phyloP scores from a whole-genome alignment of 2,888 invertebrate genomes.

The Craniophora ligustri region DNA sequence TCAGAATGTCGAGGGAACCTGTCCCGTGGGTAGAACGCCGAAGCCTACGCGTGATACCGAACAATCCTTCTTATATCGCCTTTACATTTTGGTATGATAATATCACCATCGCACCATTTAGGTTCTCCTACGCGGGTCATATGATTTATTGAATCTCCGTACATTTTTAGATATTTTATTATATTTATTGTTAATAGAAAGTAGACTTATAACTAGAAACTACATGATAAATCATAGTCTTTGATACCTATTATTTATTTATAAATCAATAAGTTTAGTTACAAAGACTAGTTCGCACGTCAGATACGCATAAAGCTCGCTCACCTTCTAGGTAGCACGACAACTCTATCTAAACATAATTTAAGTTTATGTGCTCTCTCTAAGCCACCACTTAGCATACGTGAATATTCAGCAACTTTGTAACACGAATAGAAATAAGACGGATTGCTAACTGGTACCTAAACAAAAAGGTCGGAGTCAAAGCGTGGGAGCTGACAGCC shows the following conservation, averaged over 20 bases:
- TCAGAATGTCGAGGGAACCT: slow-evolving; percentile 77
- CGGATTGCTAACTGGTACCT: slow-evolving; percentile 67
- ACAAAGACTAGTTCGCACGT: slow-evolving; percentile 23
- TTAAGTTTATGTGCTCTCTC: slow-evolving; percentile 64
- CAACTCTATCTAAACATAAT: slow-evolving; percentile 56
- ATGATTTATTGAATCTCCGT: slow-evolving; percentile 61
- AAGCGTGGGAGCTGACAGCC: slow-evolving; percentile 77
- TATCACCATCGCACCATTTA: slow-evolving; percentile 54
- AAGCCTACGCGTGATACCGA: slow-evolving; percentile 72
- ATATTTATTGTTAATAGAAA: slow-evolving; percentile 33
- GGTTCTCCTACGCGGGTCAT: slow-evolving; percentile 66
- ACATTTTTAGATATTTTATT: slow-evolving; percentile 32
- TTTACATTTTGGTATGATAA: slow-evolving; percentile 68
- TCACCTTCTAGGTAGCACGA: slow-evolving; percentile 49
- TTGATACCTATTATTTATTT: slow-evolving; percentile 25
- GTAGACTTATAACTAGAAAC: slow-evolving; percentile 24
- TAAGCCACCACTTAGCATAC: slow-evolving; percentile 70
- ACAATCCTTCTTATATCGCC: slow-evolving; percentile 66
- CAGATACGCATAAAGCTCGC: slow-evolving; percentile 39
- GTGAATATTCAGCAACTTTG: slow-evolving; percentile 77
- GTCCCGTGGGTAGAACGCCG: slow-evolving; percentile 77
- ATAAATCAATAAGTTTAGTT: slow-evolving; percentile 26
- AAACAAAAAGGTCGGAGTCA: slow-evolving; percentile 75
- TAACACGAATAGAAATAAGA: slow-evolving; percentile 68
- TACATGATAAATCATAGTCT: slow-evolving; percentile 24